phyloP scores from a whole-genome alignment of 2,797 vertebrate genomes.

The Kryptolebias ocellatus region DNA sequence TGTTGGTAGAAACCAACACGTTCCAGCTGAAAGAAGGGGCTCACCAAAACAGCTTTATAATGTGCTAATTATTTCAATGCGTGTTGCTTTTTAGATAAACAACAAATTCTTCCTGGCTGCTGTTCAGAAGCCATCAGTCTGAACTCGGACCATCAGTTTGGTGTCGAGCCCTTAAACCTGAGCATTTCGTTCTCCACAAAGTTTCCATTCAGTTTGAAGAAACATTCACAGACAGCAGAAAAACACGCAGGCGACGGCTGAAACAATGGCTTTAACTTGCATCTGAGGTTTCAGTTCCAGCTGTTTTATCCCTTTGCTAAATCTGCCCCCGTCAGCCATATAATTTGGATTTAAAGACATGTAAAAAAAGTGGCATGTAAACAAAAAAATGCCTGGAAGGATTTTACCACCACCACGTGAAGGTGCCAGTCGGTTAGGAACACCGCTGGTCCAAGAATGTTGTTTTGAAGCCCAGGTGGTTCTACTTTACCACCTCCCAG shows the following conservation, averaged over 20 bases:
- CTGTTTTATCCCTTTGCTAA: conserved; percentile 71
- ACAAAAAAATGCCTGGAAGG: conserved; percentile 33
- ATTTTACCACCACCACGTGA: conserved; percentile 45
- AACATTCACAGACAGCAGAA: conserved; percentile 30
- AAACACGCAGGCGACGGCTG: conserved; percentile 52
- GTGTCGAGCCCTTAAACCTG: too few species aligned
- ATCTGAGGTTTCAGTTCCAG: conserved; percentile 57
- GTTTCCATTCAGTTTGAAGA: conserved; percentile 44
- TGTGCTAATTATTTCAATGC: not conserved
- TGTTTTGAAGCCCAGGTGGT: conserved; percentile 67
- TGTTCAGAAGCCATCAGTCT: conserved; percentile 16
- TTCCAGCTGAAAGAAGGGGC: not conserved
- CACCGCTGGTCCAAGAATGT: conserved; percentile 52
- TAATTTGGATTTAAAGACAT: conserved; percentile 60
- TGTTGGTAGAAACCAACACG: too few species aligned
- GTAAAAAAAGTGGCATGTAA: conserved; percentile 42
- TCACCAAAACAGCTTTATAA: not conserved
- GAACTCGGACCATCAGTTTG: not conserved
- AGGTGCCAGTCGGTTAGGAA: conserved; percentile 34
- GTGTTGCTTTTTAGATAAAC: not conserved
- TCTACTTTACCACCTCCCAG: conserved; percentile 44
- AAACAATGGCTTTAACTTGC: conserved; percentile 56
- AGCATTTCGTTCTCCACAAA: not conserved
- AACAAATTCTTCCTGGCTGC: not conserved
- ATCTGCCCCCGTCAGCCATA: conserved; percentile 59